A percentile compares a stretch with the other conserved stretches of the same genome.
Conservation (phyloP, 1,140 invertebrate species). For the Cyclina sinensis region DNA sequence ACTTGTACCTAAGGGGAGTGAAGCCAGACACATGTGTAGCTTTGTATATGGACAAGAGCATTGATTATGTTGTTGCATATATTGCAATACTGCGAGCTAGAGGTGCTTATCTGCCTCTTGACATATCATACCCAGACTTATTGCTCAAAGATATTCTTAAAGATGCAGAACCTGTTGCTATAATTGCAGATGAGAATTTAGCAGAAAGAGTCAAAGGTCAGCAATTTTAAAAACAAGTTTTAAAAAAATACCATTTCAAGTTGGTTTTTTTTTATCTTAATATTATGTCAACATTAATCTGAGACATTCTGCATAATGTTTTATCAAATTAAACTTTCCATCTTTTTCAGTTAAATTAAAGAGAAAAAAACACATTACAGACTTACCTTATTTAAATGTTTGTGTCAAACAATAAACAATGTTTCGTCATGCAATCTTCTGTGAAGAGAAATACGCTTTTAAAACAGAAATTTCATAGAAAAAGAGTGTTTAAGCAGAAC, state of each 20-base stretch:
- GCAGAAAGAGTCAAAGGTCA: slow-evolving; percentile 76
- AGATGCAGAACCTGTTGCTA: slow-evolving; percentile 84
- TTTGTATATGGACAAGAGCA: slow-evolving; percentile 86
- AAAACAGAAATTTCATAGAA: no score
- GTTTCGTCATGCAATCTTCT: no score
- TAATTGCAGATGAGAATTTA: slow-evolving; percentile 82
- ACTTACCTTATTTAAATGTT: no score
- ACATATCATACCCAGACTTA: slow-evolving; percentile 87
- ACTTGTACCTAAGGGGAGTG: slow-evolving; percentile 76
- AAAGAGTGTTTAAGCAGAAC: background rate
- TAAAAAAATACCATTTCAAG: no score
- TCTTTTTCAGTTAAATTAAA: no score
- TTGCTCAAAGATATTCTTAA: slow-evolving; percentile 85
- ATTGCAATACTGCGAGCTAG: slow-evolving; percentile 88
- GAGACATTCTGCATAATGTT: no score
- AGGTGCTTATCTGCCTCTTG: slow-evolving; percentile 87
- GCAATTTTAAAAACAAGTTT: background rate
- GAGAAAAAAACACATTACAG: no score
- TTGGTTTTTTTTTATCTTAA: no score
- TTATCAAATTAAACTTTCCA: no score
- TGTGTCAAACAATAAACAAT: no score
- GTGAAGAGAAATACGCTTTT: no score
- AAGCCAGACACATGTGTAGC: slow-evolving; percentile 83
- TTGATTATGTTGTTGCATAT: slow-evolving; percentile 86
- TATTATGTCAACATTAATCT: no score